These are phyloP conservation scores for Corydoras maculifer DNA, from an alignment of 2,113 vertebrate species.

Conservation along the genomic window DNA sequence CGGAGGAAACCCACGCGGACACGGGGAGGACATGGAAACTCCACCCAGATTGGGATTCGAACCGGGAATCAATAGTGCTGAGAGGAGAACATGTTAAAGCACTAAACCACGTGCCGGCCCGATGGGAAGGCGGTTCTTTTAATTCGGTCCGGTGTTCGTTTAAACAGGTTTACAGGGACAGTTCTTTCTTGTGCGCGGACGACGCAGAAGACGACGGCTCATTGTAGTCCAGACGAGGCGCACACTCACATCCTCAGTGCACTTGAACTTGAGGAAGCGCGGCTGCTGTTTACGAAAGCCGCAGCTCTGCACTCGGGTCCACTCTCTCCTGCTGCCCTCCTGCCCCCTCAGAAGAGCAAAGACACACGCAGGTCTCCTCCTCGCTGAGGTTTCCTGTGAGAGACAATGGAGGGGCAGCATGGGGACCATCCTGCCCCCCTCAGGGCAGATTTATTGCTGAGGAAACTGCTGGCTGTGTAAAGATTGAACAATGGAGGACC, in stretches of 20 bases:
- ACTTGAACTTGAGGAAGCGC: slow-evolving; percentile 22
- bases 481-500: slow-evolving; percentile 78
- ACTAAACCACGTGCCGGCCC: no score
- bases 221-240: not conserved
- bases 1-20: no score
- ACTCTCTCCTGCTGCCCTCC: slow-evolving; percentile 37
- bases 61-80: no score
- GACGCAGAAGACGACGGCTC: not conserved
- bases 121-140: no score
- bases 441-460: slow-evolving; percentile 74
- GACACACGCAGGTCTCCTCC: slow-evolving; percentile 36
- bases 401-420: slow-evolving; percentile 55
- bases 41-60: no score
- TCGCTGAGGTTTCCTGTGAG: slow-evolving; percentile 50
- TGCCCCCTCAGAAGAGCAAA: slow-evolving; percentile 30
- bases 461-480: slow-evolving; percentile 70
- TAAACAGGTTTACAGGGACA: not conserved
- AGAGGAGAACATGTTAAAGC: no score
- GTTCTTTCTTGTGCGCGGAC: not conserved
- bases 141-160: no score
- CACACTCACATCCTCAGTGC: slow-evolving; percentile 4
- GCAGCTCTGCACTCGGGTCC: slow-evolving; percentile 29
- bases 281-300: slow-evolving; percentile 17
- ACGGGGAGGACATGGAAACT: no score
- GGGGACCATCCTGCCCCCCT: slow-evolving; percentile 54